phyloP scores from a whole-genome alignment of 2,797 vertebrate species.

The Dryobates pubescens region DNA sequence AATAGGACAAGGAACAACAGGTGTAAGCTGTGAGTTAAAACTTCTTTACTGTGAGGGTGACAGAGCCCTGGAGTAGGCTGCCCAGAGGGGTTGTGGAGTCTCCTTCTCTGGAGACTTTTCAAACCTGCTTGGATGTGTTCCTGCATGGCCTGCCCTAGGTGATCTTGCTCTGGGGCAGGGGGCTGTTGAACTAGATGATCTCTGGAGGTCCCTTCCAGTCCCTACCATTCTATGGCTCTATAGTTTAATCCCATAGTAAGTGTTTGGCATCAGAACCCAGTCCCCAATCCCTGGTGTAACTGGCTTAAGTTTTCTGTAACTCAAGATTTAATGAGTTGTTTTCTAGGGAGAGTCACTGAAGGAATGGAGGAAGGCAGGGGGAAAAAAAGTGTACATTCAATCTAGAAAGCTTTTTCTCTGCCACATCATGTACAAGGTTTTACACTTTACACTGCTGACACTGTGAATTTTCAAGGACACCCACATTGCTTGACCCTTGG shows the following conservation, averaged over 20 bases:
- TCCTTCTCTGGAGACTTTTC: too few relatives aligned
- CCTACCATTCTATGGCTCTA: too few relatives aligned
- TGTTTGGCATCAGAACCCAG: background rate
- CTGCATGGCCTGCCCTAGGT: too few relatives aligned
- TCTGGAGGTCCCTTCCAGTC: too few relatives aligned
- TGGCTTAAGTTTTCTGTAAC: background rate
- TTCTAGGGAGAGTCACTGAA: background rate
- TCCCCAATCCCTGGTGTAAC: background rate
- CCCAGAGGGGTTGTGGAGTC: too few relatives aligned
- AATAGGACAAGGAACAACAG: too few relatives aligned
- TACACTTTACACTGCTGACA: background rate
- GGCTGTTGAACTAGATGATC: too few relatives aligned
- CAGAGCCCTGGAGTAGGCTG: too few relatives aligned
- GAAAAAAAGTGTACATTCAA: background rate
- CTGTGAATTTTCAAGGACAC: background rate
- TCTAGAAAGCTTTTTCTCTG: background rate
- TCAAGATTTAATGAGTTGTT: background rate
- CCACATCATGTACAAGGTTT: background rate
- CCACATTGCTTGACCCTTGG: background rate
- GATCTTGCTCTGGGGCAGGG: too few relatives aligned
- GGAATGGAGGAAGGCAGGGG: background rate
- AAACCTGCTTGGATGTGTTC: too few relatives aligned
- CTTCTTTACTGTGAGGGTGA: too few relatives aligned
- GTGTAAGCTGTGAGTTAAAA: too few relatives aligned
- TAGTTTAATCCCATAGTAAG: background rate